Evolutionary conservation across 2,113 vertebrate species (phyloP), one percentile per base, ranked within the genome.

Genomic region (Physeter macrocephalus): DNA sequence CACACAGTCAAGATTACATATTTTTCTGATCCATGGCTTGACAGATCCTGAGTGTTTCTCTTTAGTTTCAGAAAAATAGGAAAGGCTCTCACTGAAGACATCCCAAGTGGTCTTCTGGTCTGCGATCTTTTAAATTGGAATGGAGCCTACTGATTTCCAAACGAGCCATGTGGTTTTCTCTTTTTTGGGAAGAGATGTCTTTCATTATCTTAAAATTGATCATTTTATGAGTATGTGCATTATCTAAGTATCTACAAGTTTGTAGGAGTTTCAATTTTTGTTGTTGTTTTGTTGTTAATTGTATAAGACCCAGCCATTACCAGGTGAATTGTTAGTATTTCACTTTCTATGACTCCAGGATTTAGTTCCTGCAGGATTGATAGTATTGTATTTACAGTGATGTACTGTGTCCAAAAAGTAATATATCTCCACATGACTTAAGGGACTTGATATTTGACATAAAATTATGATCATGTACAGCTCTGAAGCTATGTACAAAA

Each of bases 401-500:
- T 95, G 61, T 41, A 82, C 80, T 0, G 0, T 54, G 36, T 94
- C 97, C 71, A 94, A 96, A 97, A 92, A 92, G 93, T 90, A 95
- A 78, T 12, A 21, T 92, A 52, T 92, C 49, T 94, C 93, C 0
- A 0, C 71, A 75, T 93, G 98, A 96, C 82, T 93, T 97, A 88
- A 97, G 84, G 66, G 97, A 88, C 85, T 96, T 88, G 83, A 86
- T 88, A 41, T 97, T 93, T 97, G 85, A 97, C 88, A 87, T 77
- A 61, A 97, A n/a, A 72, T 97, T 98, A 97, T 88, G 66, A 88
- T 90, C 92, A 93, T 92, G 94, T 78, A 84, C 41, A 96, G 80
- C 77, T 98, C 4, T 86, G 93, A 95, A 98, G 17, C 46, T 87
- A 54, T 72, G 39, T 8, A 43, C 59, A 89, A 94, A 97, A 94